A percentile compares a stretch with the other conserved stretches of the same genome.
phyloP scores from a whole-genome alignment of 92 coral and sea anemone genomes.

The Umimayanthus chanpuru region DNA sequence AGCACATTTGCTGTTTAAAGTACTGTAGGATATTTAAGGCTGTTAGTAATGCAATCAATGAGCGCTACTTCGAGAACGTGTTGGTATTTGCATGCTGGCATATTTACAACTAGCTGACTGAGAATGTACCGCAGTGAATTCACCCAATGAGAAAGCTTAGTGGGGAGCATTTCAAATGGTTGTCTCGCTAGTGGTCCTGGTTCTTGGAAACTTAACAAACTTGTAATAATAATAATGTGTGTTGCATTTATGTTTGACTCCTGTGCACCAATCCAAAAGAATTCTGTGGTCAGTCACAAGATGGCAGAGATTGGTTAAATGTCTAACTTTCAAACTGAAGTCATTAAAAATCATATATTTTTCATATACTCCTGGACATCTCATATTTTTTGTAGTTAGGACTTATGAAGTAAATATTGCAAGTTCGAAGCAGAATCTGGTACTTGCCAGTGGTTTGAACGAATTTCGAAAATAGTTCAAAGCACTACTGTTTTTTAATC shows the following conservation, averaged over 20 bases:
- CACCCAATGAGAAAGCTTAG: neutral
- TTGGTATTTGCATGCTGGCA: neutral
- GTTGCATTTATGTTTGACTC: neutral
- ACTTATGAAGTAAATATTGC: neutral
- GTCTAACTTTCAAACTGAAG: neutral
- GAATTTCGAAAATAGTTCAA: too few species aligned
- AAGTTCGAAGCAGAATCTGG: too few species aligned
- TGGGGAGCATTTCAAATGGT: neutral
- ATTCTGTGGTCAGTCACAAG: neutral
- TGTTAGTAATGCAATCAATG: neutral
- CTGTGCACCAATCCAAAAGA: neutral
- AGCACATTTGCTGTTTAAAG: neutral
- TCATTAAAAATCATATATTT: too few species aligned
- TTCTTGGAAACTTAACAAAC: neutral
- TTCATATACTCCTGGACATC: neutral
- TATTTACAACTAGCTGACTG: neutral
- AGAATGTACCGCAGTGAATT: neutral
- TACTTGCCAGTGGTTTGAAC: too few species aligned
- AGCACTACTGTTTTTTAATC: too few species aligned
- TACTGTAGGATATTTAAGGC: neutral
- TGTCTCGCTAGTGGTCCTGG: neutral
- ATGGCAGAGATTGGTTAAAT: neutral
- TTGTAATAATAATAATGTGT: neutral
- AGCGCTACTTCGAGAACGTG: neutral
- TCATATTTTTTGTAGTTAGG: neutral